phyloP scores from a whole-genome alignment of 2,888 invertebrate genomes.

The Bibio marci region DNA sequence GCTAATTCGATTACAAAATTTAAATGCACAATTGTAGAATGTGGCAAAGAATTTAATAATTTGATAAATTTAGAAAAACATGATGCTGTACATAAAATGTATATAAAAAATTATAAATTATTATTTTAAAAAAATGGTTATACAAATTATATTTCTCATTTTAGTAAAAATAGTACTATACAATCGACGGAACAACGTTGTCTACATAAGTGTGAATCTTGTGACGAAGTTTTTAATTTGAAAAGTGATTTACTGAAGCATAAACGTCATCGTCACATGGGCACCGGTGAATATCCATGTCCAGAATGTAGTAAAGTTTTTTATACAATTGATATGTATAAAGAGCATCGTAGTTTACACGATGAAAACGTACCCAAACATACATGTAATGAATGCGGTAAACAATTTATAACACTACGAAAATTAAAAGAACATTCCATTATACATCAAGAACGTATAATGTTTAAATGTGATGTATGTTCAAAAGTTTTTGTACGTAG shows the following conservation, averaged over 20 bases:
- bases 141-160: too few relatives aligned
- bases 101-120: too few relatives aligned
- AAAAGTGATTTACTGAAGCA: neutral
- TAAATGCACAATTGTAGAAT: too few relatives aligned
- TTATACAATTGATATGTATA: slow-evolving; percentile 3
- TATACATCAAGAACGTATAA: slow-evolving; percentile 6
- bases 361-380: slow-evolving; percentile 3
- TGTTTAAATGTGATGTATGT: slow-evolving; percentile 6
- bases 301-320: slow-evolving; percentile 6
- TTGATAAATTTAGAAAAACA: too few relatives aligned
- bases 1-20: too few relatives aligned
- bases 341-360: slow-evolving; percentile 5
- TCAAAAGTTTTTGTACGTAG: slow-evolving; percentile 5
- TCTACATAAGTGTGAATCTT: neutral
- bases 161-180: too few relatives aligned
- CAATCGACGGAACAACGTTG: too few relatives aligned
- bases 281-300: slow-evolving; percentile 2
- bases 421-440: slow-evolving; percentile 7
- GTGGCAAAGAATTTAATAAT: too few relatives aligned
- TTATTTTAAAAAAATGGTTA: too few relatives aligned
- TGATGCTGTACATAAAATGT: too few relatives aligned
- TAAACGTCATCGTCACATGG: neutral
- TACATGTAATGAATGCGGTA: slow-evolving; percentile 4
- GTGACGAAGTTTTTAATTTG: neutral
- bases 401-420: slow-evolving; percentile 3